A percentile compares a stretch with the other conserved stretches of the same genome.
phyloP scores from a whole-genome alignment of 2,888 invertebrate species.

The Acleris cristana region DNA sequence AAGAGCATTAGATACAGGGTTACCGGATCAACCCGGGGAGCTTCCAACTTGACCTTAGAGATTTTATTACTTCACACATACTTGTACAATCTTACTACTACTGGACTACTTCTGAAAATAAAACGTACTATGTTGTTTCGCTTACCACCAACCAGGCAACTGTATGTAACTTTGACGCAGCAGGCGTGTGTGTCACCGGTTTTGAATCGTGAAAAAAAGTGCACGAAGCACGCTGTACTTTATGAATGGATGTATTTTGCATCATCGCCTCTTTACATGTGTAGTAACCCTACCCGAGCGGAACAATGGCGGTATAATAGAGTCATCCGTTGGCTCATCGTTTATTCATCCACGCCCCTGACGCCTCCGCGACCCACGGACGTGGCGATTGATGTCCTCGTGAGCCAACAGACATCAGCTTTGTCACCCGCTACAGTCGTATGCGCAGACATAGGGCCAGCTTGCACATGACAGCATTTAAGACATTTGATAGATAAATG shows the following conservation, averaged over 20 bases:
- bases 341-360: conserved; percentile 82
- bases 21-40: conserved; percentile 31
- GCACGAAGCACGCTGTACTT: neutral
- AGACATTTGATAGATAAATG: conserved; percentile 1
- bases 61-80: conserved; percentile 12
- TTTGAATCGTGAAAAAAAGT: too few species aligned
- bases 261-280: conserved; percentile 15
- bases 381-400: conserved; percentile 73
- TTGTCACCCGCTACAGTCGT: conserved; percentile 40
- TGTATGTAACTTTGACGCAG: too few species aligned
- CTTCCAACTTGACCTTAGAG: conserved; percentile 22
- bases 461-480: neutral
- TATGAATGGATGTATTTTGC: conserved; percentile 16
- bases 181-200: too few species aligned
- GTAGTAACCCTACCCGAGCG: conserved; percentile 44
- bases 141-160: too few species aligned
- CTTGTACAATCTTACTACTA: neutral
- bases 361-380: conserved; percentile 71
- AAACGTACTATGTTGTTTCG: neutral
- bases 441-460: conserved; percentile 17
- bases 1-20: conserved; percentile 60
- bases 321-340: conserved; percentile 82
- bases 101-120: neutral
- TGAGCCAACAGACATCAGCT: conserved; percentile 51
- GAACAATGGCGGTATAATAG: conserved; percentile 81